Evolutionary conservation across 1,140 invertebrate species (phyloP), one percentile per base, ranked within the genome.

Genomic region (Leucophenga varia): DNA sequence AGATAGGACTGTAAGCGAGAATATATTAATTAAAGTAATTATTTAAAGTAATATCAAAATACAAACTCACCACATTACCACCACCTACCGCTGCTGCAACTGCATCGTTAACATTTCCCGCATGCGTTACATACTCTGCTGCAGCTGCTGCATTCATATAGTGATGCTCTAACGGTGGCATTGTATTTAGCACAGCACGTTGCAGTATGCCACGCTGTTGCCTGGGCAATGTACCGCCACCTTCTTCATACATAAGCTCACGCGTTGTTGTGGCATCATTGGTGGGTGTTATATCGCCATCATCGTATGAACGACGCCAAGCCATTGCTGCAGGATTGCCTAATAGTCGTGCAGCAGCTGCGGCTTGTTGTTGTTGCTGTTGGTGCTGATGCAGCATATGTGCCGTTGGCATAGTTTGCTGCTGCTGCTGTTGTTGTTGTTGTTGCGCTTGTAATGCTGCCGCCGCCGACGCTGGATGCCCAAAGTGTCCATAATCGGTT

Each of bases 271-370:
- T 74, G 31, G 74, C 56, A 76, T 93, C 90, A 67, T 92, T 92
- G 42, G 90, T 93, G 2, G 90, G 90, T 17, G 90, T 92, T 35
- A 92, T 85, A 73, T 93, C 90, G 14, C 90, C 90, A 67, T 93
- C 90, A 67, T 93, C 91, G 69, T 90, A 93, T 40, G 88, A 90
- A 45, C 89, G 82, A 51, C 91, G 81, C 87, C 90, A 93, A 14
- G 59, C 72, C 45, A 74, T 60, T 9, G 55, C 49, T 14, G 59
- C 53, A 54, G 64, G 64, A 69, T 64, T 76, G 58, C 60, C 61
- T 41, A 73, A 36, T 6, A 73, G 41, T 18, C 69, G 64, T 21
- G 38, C 37, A 10, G 58, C 64, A 14, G 61, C 61, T 0, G 59
- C 59, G n/a, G 61, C 61, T 42, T 59, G 49, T 34, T 64, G 49